Percentiles rank a stretch among this genome's conserved stretches.
These are phyloP conservation scores for Serrognathus titanus DNA, from an alignment of 2,888 invertebrate species.

Conservation along the genomic window DNA sequence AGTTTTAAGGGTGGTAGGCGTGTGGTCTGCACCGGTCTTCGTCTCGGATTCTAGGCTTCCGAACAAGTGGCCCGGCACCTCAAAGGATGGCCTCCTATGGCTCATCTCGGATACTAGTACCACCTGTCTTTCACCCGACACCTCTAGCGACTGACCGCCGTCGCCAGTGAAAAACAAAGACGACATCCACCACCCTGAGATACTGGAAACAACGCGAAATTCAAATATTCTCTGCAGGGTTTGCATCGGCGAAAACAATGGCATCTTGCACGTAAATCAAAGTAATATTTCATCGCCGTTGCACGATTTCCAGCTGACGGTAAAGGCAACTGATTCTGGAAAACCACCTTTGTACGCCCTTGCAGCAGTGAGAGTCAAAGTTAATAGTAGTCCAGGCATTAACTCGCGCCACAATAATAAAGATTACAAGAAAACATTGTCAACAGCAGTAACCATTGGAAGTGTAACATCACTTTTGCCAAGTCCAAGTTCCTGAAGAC, in stretches of 20 bases:
- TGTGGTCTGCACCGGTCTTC: too few relatives aligned
- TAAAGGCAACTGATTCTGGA: slow-evolving; percentile 84
- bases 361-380: slow-evolving; percentile 71
- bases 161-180: too few relatives aligned
- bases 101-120: too few relatives aligned
- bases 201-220: slow-evolving; percentile 74
- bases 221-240: slow-evolving; percentile 73
- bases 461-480: slow-evolving; percentile 43
- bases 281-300: slow-evolving; percentile 59
- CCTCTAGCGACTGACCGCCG: too few relatives aligned
- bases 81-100: too few relatives aligned
- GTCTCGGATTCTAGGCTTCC: too few relatives aligned
- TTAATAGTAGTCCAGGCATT: slow-evolving; percentile 60
- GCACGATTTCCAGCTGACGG: slow-evolving; percentile 72
- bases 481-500: slow-evolving; percentile 76
- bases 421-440: slow-evolving; percentile 61
- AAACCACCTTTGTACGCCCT: slow-evolving; percentile 68
- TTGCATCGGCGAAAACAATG: slow-evolving; percentile 77
- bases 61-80: too few relatives aligned
- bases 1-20: too few relatives aligned
- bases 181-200: too few relatives aligned
- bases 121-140: too few relatives aligned
- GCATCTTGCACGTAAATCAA: slow-evolving; percentile 77
- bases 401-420: slow-evolving; percentile 47
- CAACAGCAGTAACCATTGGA: slow-evolving; percentile 1